phyloP scores from a whole-genome alignment of 1,140 invertebrate genomes.

The Bombus impatiens region DNA sequence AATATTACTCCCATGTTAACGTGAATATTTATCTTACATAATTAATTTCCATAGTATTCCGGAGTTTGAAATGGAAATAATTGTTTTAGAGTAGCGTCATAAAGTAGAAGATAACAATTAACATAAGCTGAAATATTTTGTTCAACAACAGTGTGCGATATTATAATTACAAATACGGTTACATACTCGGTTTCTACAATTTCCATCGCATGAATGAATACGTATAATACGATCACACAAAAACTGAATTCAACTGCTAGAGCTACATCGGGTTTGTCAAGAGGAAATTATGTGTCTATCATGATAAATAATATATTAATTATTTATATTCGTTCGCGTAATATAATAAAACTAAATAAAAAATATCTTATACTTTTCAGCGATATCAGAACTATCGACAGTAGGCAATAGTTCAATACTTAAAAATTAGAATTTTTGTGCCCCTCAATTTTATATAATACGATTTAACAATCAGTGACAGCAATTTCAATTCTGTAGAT shows the following conservation, averaged over 20 bases:
- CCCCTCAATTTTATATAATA: too few species aligned
- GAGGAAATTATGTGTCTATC: background rate
- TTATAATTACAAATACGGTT: background rate
- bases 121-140: background rate
- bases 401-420: too few species aligned
- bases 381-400: too few species aligned
- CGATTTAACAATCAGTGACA: too few species aligned
- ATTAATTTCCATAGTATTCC: background rate
- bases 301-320: background rate
- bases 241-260: background rate
- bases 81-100: background rate
- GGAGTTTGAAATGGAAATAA: background rate
- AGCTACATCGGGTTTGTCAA: background rate
- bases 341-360: background rate
- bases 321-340: background rate
- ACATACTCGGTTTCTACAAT: background rate
- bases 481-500: too few species aligned
- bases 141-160: too few species aligned
- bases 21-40: background rate
- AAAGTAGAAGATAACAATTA: background rate
- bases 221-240: background rate
- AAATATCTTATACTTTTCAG: too few species aligned
- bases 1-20: background rate
- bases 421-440: too few species aligned
- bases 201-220: background rate